These are phyloP conservation scores for Gryllus longicercus DNA, from an alignment of 2,888 invertebrate genomes.

Conservation along the genomic window DNA sequence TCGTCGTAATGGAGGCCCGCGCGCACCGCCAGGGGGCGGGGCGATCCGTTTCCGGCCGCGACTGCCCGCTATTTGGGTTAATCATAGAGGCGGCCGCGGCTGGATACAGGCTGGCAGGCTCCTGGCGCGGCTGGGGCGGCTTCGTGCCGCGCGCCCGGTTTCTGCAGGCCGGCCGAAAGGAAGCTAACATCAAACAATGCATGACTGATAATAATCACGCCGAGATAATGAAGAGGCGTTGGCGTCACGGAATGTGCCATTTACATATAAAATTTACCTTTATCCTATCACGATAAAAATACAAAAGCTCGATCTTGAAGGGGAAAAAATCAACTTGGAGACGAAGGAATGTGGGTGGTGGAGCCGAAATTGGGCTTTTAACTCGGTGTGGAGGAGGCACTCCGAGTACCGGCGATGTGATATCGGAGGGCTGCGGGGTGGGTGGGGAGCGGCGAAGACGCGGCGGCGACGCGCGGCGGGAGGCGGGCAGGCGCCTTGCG, in stretches of 20 bases:
- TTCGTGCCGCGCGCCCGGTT: neutral
- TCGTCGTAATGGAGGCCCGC: neutral
- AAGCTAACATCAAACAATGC: neutral
- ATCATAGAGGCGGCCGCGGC: neutral
- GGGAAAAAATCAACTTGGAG: neutral
- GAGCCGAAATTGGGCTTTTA: neutral
- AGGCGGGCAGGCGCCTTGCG: neutral
- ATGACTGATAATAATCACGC: neutral
- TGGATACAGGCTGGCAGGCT: neutral
- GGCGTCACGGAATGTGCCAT: slow-evolving; percentile 7
- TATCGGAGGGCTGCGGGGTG: neutral
- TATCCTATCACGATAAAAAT: slow-evolving; percentile 3
- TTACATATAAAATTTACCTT: slow-evolving; percentile 11
- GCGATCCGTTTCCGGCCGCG: neutral
- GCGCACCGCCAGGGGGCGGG: neutral
- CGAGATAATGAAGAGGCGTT: neutral
- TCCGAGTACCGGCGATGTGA: neutral
- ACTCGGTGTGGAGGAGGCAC: neutral
- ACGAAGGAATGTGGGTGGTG: neutral
- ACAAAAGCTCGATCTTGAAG: slow-evolving; percentile 17
- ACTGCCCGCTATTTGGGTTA: neutral
- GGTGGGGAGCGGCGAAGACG: neutral
- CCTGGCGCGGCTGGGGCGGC: neutral
- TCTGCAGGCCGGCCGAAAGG: neutral
- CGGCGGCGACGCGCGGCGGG: neutral